Evolutionary conservation across 2,113 vertebrate genomes (phyloP), one percentile per base, ranked within the genome.

Genomic region (Corythaixoides concolor): DNA sequence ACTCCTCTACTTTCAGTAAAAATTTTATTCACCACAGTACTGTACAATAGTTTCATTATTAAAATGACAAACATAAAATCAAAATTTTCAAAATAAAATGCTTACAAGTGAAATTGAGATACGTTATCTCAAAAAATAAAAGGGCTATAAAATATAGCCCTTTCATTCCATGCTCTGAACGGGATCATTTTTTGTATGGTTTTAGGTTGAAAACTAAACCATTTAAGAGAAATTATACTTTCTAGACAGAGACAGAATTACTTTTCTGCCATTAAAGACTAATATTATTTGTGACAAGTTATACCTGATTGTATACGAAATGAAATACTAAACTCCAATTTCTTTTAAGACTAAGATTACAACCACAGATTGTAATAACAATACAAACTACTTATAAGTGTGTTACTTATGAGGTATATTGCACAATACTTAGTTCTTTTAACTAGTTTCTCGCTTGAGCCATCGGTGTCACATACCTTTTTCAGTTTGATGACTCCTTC

Each of bases 401-500:
- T 62, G 15, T 55, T 53, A 33, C 1, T 41, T 26, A 55, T 11
- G 4, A 62, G 0, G 3, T 68, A 32, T 72, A 91, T 49, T 47
- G 5, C 5, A 12, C 26, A 78, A 23, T 1, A 1, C 84, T 76
- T 77, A 52, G 45, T 49, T 92, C 14, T 58, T 4, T 62, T 56
- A 49, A 11, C 32, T 50, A 28, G 6, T 91, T 92, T 90, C 27
- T 60, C 10, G 41, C 37, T 16, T 70, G 28, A 60, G 23, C 9
- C 55, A 13, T 30, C 0, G 1, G 6, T 77, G 14, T 9, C 73
- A 84, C 72, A 35, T 98, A 99, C 99, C 99, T 98, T 99, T 98
- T 98, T 99, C 81, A 99, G 97, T 82, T 98, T 98, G 89, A 99
- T 99, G 86, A 99, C 97, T 59, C 99, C 99, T 97, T 99, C 99